Base-by-base conservation (phyloP, 2,797 vertebrate genomes). In the Kryptopterus vitreolus region DNA sequence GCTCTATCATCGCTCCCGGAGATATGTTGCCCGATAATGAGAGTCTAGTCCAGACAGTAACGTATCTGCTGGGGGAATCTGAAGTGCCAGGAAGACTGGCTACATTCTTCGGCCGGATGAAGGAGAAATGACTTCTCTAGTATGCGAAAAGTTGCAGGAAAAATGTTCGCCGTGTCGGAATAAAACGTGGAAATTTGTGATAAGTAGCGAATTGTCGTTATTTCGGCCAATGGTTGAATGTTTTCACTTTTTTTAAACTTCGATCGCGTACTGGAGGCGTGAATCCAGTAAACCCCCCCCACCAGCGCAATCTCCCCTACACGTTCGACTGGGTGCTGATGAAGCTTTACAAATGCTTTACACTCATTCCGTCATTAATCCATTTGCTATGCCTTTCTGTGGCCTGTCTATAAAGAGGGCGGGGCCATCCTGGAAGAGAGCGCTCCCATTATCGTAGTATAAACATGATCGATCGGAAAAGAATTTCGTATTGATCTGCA, bases 1-100 rank as follows among this genome's bases (percentile, higher is more conserved):
- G 57, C 76, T 58, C 58, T 78, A 50, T 77, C 80, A 68, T 77
- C 74, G 70, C 71, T 82, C 66, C 69, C 69, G 68, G 61, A 83
- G 79, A 82, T 81, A 79, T 66, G 70, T 61, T 76, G 80, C 12
- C 77, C 58, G 82, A 72, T 80, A 80, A 82, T 75, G 50, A 78
- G 58, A 80, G 81, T 74, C 13, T 81, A 70, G 50, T 76, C 22
- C 75, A 77, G 48, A 24, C 61, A 26, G 33, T 16, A 59, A 46
- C 62, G 33, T 55, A 81, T 80, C 80, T 83, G 78, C 76, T 62
- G 68, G 24, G 38, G 43, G n/a, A 53, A 62, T 73, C 68, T 61
- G 22, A 65, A 78, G 70, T 63, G 53, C 48, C 65, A 74, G 61
- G 46, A 59, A 74, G 53, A 83, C 43, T 71, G 72, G 76, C 46